phyloP scores from a whole-genome alignment of 2,888 invertebrate species.

The Boloria selene region DNA sequence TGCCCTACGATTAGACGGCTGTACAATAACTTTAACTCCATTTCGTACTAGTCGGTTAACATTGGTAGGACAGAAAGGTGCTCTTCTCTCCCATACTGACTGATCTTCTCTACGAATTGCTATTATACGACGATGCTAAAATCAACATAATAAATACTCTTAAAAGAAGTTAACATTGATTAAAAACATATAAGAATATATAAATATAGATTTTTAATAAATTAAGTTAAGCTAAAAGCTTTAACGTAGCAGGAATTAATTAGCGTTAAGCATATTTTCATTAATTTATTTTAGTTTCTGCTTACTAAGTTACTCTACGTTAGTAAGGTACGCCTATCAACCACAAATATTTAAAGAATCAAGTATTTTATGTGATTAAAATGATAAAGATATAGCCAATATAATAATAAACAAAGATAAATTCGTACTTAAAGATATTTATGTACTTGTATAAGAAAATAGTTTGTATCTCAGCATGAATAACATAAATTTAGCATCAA shows the following conservation, averaged over 20 bases:
- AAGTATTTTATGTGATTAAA: slow-evolving; percentile 8
- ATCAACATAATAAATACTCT: slow-evolving; percentile 16
- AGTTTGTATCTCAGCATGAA: no score
- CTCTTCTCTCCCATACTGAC: slow-evolving; percentile 97
- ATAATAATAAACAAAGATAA: slow-evolving; percentile 8
- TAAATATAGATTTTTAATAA: no score
- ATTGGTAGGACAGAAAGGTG: slow-evolving; percentile 96
- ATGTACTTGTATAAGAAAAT: neutral
- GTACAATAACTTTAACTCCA: slow-evolving; percentile 97
- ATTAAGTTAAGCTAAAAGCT: no score
- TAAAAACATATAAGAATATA: neutral
- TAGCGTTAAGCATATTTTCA: no score
- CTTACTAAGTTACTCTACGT: neutral
- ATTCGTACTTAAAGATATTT: neutral
- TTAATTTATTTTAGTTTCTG: neutral
- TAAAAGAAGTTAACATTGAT: neutral
- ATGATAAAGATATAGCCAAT: slow-evolving; percentile 7
- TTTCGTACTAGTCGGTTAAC: slow-evolving; percentile 93
- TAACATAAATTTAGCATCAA: no score
- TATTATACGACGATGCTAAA: slow-evolving; percentile 86
- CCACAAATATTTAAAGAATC: slow-evolving; percentile 6
- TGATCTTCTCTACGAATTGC: slow-evolving; percentile 96
- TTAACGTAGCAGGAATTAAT: no score
- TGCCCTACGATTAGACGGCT: slow-evolving; percentile 98
- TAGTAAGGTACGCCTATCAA: neutral